phyloP scores from a whole-genome alignment of 2,797 vertebrate species.

The Pangasius macronema region DNA sequence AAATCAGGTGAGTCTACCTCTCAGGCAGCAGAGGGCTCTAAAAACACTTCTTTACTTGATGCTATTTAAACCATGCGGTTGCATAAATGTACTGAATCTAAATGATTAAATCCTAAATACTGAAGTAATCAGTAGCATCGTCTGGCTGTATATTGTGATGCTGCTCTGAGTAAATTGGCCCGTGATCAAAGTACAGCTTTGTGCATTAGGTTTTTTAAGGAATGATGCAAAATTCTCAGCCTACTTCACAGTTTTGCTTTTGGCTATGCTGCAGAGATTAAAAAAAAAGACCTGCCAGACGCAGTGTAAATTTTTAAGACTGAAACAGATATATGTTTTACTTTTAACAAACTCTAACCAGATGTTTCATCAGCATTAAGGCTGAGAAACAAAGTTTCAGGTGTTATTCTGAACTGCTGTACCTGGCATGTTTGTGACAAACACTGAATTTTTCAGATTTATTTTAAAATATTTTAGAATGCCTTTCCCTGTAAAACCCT shows the following conservation, averaged over 20 bases:
- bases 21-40: not conserved
- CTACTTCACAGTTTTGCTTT: not conserved
- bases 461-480: not conserved
- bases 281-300: not conserved
- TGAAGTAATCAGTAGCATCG: not conserved
- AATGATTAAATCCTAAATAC: slow-evolving; percentile 8
- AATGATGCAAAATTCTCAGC: not conserved
- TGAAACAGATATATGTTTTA: not conserved
- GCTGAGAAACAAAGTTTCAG: not conserved
- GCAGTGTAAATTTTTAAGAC: not conserved
- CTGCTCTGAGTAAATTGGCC: not conserved
- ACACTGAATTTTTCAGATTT: slow-evolving; percentile 15
- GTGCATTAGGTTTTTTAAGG: not conserved
- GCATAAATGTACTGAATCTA: not conserved
- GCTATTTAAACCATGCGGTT: not conserved
- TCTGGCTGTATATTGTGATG: not conserved
- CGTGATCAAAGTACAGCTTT: not conserved
- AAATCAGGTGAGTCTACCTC: not conserved
- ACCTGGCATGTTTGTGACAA: not conserved
- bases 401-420: not conserved
- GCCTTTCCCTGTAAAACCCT: not conserved
- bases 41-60: not conserved
- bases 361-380: not conserved
- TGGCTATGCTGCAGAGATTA: not conserved
- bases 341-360: not conserved